A percentile compares a stretch with the other conserved stretches of the same genome.
phyloP scores from a whole-genome alignment of 1,140 invertebrate species.

The Hyphantria cunea region DNA sequence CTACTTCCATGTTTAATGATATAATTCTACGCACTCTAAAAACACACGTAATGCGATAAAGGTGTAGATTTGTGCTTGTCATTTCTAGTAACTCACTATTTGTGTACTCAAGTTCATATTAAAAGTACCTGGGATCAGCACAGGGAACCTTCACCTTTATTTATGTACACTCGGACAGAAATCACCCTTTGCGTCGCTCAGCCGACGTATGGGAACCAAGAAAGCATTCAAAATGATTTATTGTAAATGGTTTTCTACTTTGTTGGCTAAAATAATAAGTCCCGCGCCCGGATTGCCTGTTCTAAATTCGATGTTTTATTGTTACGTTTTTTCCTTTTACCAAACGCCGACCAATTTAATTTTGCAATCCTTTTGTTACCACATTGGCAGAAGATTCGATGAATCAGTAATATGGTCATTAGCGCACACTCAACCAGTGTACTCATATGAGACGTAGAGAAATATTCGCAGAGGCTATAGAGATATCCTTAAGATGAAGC shows the following conservation, averaged over 20 bases:
- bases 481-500: slow-evolving; percentile 40
- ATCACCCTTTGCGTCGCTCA: slow-evolving; percentile 79
- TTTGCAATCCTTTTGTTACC: slow-evolving; percentile 60
- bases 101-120: slow-evolving; percentile 51
- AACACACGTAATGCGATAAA: too few relatives aligned
- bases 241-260: slow-evolving; percentile 82
- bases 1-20: too few relatives aligned
- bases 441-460: slow-evolving; percentile 26
- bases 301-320: slow-evolving; percentile 79
- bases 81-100: slow-evolving; percentile 51
- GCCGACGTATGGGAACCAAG: slow-evolving; percentile 76
- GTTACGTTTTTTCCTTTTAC: slow-evolving; percentile 67
- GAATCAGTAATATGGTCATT: slow-evolving; percentile 61
- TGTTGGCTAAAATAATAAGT: slow-evolving; percentile 81
- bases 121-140: slow-evolving; percentile 73
- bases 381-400: slow-evolving; percentile 52
- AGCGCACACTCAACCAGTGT: slow-evolving; percentile 36
- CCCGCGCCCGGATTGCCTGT: slow-evolving; percentile 66
- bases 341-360: slow-evolving; percentile 67
- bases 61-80: slow-evolving; percentile 14
- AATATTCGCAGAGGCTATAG: slow-evolving; percentile 37
- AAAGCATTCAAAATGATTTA: slow-evolving; percentile 81
- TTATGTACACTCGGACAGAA: slow-evolving; percentile 79
- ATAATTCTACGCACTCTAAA: too few relatives aligned
- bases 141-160: slow-evolving; percentile 75